A percentile compares a stretch with the other conserved stretches of the same genome.
phyloP scores from a whole-genome alignment of 2,797 vertebrate genomes.

The Rhabdophis nuchalis region DNA sequence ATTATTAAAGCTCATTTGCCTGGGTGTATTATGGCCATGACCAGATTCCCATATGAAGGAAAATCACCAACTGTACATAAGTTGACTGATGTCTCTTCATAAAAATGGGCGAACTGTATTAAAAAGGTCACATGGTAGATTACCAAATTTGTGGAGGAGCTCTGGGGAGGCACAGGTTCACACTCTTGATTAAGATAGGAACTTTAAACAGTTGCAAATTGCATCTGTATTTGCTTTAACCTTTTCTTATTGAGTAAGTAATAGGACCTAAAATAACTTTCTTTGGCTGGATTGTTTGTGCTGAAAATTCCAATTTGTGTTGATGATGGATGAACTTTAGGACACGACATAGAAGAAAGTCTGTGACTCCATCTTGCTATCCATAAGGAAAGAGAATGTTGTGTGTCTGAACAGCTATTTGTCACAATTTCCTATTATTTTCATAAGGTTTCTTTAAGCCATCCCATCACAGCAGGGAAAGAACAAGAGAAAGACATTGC shows the following conservation, averaged over 20 bases:
- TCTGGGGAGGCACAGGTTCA: not conserved
- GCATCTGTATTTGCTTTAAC: not conserved
- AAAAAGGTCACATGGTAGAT: not conserved
- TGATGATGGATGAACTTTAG: not conserved
- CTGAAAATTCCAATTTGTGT: not conserved
- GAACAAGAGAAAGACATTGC: not conserved
- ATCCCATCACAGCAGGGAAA: not conserved
- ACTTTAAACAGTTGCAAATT: not conserved
- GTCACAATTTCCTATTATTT: not conserved
- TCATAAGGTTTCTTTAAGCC: not conserved
- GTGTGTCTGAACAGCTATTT: not conserved
- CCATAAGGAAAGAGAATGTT: not conserved
- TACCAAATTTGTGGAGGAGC: not conserved
- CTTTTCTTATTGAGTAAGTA: not conserved
- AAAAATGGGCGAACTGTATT: not conserved
- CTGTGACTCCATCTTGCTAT: not conserved
- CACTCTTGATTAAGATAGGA: not conserved
- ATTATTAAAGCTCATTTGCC: not conserved
- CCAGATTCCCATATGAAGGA: not conserved
- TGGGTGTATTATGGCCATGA: not conserved
- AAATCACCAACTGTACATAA: not conserved
- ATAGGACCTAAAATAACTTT: not conserved
- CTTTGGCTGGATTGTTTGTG: not conserved
- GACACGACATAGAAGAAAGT: not conserved
- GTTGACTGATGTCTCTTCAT: not conserved